These are phyloP conservation scores for Bilobella aurantiaca DNA, from an alignment of 1,140 invertebrate genomes.

Conservation along the genomic window DNA sequence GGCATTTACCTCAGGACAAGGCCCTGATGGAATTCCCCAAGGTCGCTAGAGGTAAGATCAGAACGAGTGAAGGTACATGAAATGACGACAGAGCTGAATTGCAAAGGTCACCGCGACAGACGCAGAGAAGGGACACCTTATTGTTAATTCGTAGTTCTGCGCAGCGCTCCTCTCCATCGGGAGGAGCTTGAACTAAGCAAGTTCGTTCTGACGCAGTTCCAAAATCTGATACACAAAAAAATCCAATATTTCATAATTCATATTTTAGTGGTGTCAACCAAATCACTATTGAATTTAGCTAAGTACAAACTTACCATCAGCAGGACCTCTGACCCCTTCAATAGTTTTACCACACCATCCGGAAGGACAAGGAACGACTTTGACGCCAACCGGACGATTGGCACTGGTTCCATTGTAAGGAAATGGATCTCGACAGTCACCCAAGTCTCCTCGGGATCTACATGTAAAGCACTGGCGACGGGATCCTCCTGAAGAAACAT, in stretches of 20 bases:
- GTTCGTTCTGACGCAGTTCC: conserved; percentile 73
- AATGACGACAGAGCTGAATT: too few species aligned
- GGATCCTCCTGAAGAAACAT: conserved; percentile 28
- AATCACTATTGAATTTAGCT: too few species aligned
- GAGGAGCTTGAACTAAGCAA: conserved; percentile 69
- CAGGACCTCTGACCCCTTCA: conserved; percentile 59
- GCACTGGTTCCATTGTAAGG: conserved; percentile 50
- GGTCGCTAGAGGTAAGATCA: too few species aligned
- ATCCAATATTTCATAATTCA: too few species aligned
- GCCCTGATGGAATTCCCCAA: background rate
- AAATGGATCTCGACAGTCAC: conserved; percentile 80
- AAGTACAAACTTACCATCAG: conserved; percentile 48
- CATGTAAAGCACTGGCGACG: conserved; percentile 64
- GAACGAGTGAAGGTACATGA: too few species aligned
- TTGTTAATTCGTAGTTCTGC: conserved; percentile 67
- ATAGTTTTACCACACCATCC: conserved; percentile 88
- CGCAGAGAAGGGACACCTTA: conserved; percentile 72
- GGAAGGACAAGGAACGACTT: conserved; percentile 67
- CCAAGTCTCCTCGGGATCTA: conserved; percentile 71
- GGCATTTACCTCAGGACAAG: background rate
- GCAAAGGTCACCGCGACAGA: conserved; percentile 82
- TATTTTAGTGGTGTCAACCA: too few species aligned
- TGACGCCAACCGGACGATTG: background rate
- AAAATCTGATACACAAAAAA: conserved; percentile 59
- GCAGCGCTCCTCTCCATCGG: conserved; percentile 74